These are phyloP conservation scores for Conops quadrifasciatus DNA, from an alignment of 2,888 invertebrate genomes.

Conservation along the genomic window DNA sequence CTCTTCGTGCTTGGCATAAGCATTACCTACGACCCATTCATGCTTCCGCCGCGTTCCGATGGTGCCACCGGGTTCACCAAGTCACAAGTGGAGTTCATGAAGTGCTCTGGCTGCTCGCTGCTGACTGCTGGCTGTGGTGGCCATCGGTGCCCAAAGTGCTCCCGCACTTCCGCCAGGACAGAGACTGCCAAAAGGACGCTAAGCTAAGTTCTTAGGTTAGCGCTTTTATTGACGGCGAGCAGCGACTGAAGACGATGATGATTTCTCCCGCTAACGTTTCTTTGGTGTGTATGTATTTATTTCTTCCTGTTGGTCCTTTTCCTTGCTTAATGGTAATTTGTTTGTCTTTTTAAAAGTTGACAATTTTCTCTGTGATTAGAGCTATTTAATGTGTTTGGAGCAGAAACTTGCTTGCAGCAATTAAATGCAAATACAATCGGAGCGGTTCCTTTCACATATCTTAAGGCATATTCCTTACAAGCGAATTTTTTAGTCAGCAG, in stretches of 20 bases:
- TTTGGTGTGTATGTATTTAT: background rate
- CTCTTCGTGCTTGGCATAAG: background rate
- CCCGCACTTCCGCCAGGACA: slow-evolving; percentile 3
- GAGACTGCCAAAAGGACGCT: slow-evolving; percentile 4
- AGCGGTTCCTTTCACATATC: too few relatives aligned
- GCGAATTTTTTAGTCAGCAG: too few relatives aligned
- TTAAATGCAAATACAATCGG: too few relatives aligned
- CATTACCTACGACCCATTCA: background rate
- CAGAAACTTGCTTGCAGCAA: background rate
- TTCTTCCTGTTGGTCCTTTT: background rate
- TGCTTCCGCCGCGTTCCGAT: background rate
- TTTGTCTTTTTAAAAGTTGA: slow-evolving; percentile 23
- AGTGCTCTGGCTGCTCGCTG: slow-evolving; percentile 12
- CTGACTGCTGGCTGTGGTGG: background rate
- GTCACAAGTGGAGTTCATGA: slow-evolving; percentile 28
- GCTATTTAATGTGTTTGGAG: too few relatives aligned
- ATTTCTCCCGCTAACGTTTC: background rate
- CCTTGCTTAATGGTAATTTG: slow-evolving; percentile 1
- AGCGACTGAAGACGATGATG: background rate
- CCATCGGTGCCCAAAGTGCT: slow-evolving; percentile 1
- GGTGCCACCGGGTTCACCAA: background rate
- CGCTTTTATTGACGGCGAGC: background rate
- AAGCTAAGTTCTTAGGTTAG: background rate
- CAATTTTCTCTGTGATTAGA: slow-evolving; percentile 16
- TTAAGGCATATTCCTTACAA: too few relatives aligned